A percentile compares a stretch with the other conserved stretches of the same genome.
phyloP scores from a whole-genome alignment of 2,113 vertebrate genomes.

The Austrofundulus limnaeus region DNA sequence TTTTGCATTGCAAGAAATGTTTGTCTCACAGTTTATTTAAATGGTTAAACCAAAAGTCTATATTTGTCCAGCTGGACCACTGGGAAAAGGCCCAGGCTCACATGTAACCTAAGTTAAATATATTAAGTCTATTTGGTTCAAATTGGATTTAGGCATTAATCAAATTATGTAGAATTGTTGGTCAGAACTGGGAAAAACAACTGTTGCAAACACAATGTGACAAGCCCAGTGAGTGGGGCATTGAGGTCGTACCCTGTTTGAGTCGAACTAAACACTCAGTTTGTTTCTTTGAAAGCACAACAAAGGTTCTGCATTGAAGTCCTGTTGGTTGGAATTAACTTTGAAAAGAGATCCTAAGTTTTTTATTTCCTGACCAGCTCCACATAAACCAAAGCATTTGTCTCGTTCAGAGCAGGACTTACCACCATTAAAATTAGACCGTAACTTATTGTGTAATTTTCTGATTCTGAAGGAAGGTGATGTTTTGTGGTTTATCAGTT shows the following conservation, averaged over 20 bases:
- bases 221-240: not conserved
- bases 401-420: no score
- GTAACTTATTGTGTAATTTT: no score
- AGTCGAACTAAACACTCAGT: not conserved
- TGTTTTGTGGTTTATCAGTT: no score
- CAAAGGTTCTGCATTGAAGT: no score
- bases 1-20: not conserved
- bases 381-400: no score
- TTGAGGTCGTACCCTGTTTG: not conserved
- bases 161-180: not conserved
- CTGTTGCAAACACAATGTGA: not conserved
- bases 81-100: not conserved
- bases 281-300: no score
- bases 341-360: no score
- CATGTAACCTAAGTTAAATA: not conserved
- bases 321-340: no score
- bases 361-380: no score
- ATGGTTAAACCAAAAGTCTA: not conserved
- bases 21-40: not conserved
- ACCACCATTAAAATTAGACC: no score
- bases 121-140: not conserved
- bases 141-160: slow-evolving; percentile 2
- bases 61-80: not conserved
- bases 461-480: no score
- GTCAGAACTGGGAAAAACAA: not conserved